Conservation (phyloP, 2,888 invertebrate genomes). For the Drosophila picticornis region DNA sequence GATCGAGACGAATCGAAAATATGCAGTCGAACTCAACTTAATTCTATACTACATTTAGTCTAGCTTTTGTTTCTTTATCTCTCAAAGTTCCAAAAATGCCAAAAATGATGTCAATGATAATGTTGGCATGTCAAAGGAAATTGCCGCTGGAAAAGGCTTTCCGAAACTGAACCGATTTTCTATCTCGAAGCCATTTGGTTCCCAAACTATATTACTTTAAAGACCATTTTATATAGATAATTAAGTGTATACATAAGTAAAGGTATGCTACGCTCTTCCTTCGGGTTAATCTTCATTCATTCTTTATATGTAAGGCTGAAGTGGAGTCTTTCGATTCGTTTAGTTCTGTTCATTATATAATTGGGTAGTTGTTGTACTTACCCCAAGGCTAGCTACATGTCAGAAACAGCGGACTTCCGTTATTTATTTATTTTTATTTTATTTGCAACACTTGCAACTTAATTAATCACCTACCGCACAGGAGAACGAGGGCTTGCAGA, state of each 20-base stretch:
- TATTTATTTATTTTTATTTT: neutral
- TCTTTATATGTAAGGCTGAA: neutral
- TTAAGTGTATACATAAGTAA: neutral
- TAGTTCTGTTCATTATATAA: neutral
- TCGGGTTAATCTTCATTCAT: neutral
- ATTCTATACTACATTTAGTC: neutral
- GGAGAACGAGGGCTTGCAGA: slow-evolving; percentile 15
- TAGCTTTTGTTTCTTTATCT: neutral
- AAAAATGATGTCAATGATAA: neutral
- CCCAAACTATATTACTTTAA: neutral
- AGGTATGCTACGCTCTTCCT: neutral
- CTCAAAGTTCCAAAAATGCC: neutral
- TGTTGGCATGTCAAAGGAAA: neutral
- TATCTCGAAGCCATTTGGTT: neutral
- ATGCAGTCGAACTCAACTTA: neutral
- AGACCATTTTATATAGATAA: neutral
- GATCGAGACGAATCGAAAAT: neutral
- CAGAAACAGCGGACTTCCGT: slow-evolving; percentile 60
- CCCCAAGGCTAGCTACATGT: slow-evolving; percentile 36
- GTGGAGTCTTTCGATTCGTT: neutral
- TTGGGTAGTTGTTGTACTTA: neutral
- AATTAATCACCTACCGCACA: slow-evolving; percentile 60
- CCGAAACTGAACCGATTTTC: neutral
- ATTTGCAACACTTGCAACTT: slow-evolving; percentile 49
- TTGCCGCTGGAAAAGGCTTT: neutral